Base-by-base conservation (phyloP, 2,797 vertebrate species). In the Trachurus trachurus region DNA sequence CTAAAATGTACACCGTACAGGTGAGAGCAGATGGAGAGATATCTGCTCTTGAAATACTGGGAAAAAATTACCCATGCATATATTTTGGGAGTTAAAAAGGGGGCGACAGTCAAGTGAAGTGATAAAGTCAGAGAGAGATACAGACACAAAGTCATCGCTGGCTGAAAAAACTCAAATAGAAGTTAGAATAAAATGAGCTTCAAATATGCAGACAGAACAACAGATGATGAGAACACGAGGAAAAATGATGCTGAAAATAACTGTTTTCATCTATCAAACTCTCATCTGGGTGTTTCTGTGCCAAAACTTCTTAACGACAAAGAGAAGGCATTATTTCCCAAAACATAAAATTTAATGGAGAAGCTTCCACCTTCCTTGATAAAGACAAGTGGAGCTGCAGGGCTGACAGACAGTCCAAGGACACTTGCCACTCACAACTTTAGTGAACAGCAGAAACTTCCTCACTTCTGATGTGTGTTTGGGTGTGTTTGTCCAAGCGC, bases 171-270 rank as follows among this genome's bases (percentile, higher is more conserved):
- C 47, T 12, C 13, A 61, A 71, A 66, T 76, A 56, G 49, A 68
- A 80, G 62, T 57, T 42, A 49, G 56, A 80, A 29, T 26, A 40
- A 82, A 85, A 87, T 78, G 72, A 87, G 73, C 83, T 74, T 71
- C 73, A 80, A 88, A 88, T 77, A 37, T 54, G 49, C 40, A 56
- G 47, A 40, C 22, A 58, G 19, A 71, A 50, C 56, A 78, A 52
- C 69, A 74, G 76, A 60, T 19, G 54, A 31, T 66, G 52, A 57
- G 67, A 50, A 9, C 34, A 71, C 76, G 58, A 70, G 44, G 26
- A 26, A 42, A 65, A 84, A 49, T 2, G 31, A 42, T 47, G 65
- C 40, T 66, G 44, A 47, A 69, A 73, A 76, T 74, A 62, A 63
- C 39, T n/a, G 5, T 29, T 81, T 84, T 37, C 53, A 49, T 81